phyloP scores from a whole-genome alignment of 1,140 invertebrate species.

The Ganaspis sp. region DNA sequence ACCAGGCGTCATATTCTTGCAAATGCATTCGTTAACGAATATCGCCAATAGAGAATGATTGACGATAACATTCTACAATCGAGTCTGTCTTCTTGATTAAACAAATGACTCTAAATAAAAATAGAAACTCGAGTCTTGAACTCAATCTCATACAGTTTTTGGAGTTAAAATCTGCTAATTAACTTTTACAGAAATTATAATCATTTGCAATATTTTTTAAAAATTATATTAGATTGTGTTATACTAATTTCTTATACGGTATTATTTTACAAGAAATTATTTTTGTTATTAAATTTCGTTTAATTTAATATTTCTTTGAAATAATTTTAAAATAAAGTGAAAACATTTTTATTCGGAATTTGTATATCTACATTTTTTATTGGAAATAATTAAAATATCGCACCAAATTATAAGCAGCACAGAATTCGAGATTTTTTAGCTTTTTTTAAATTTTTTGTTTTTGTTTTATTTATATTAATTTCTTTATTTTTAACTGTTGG shows the following conservation, averaged over 20 bases:
- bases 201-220: background rate
- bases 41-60: conserved; percentile 17
- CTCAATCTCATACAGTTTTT: background rate
- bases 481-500: no score
- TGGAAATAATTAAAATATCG: background rate
- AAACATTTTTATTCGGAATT: no score
- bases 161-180: conserved; percentile 3
- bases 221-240: no score
- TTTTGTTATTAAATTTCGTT: no score
- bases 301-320: no score
- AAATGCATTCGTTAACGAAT: conserved; percentile 12
- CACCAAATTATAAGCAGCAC: background rate
- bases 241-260: no score
- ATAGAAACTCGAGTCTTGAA: conserved; percentile 15
- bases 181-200: background rate
- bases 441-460: no score
- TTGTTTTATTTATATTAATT: no score
- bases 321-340: no score
- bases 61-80: background rate
- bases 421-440: background rate
- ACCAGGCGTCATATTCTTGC: background rate
- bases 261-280: no score
- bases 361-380: no score
- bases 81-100: conserved; percentile 4
- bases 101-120: background rate